A percentile compares a stretch with the other conserved stretches of the same genome.
phyloP scores from a whole-genome alignment of 2,113 vertebrate genomes.

The Labeo catla region DNA sequence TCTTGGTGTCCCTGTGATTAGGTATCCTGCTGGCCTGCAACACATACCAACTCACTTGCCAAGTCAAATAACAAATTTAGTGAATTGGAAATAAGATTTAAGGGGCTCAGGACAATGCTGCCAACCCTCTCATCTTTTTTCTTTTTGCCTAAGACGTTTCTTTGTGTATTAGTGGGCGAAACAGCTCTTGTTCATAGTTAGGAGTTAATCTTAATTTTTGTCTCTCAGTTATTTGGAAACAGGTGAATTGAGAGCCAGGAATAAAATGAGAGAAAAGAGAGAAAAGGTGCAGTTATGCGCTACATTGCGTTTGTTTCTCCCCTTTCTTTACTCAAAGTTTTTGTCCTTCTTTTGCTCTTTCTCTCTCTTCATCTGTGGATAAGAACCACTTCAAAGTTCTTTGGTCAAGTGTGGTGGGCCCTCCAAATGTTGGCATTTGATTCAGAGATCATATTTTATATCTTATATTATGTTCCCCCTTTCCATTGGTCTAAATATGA shows the following conservation, averaged over 20 bases:
- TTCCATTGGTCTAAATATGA: conserved; percentile 23
- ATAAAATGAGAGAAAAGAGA: conserved; percentile 77
- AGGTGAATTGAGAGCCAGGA: conserved; percentile 85
- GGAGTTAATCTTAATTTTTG: conserved; percentile 84
- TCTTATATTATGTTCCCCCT: conserved; percentile 43
- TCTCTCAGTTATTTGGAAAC: conserved; percentile 92
- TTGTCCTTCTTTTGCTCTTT: conserved; percentile 43
- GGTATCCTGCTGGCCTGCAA: conserved; percentile 88
- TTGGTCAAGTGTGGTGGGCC: conserved; percentile 63
- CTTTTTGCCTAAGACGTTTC: conserved; percentile 78
- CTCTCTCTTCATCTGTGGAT: conserved; percentile 59
- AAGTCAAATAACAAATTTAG: conserved; percentile 98
- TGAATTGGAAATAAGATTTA: conserved; percentile 96
- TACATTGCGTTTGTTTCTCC: conserved; percentile 70
- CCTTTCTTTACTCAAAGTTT: conserved; percentile 28
- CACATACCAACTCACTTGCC: conserved; percentile 90
- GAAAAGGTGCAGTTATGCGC: conserved; percentile 69
- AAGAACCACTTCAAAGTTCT: conserved; percentile 64
- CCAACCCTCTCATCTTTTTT: conserved; percentile 86
- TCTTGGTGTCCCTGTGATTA: conserved; percentile 91
- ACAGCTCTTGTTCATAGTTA: conserved; percentile 79
- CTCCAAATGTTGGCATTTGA: conserved; percentile 71
- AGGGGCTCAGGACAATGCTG: conserved; percentile 88
- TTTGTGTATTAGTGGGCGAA: conserved; percentile 87
- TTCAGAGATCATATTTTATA: conserved; percentile 63